A percentile compares a stretch with the other conserved stretches of the same genome.
Evolutionary conservation across 2,888 invertebrate genomes (phyloP).

Genomic region (Nephrotoma guestfalica): DNA sequence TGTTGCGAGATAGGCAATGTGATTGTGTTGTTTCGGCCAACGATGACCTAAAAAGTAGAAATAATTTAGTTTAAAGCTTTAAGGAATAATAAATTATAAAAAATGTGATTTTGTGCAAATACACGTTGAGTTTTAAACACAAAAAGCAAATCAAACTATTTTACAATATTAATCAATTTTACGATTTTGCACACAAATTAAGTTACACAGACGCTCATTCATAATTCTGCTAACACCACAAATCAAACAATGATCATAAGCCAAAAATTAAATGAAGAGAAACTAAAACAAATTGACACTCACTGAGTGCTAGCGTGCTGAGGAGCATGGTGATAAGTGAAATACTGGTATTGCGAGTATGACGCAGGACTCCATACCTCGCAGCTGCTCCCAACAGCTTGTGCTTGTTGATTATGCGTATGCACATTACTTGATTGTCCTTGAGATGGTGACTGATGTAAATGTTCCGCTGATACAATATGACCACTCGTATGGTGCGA

Average conservation of each 20-base stretch:
- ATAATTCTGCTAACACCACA: not conserved
- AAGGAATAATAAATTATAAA: not conserved
- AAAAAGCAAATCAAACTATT: not conserved
- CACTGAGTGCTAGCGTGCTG: constrained; percentile 38
- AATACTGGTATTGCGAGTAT: constrained; percentile 49
- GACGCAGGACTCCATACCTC: constrained; percentile 44
- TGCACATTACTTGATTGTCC: constrained; percentile 11
- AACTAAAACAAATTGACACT: constrained; percentile 29
- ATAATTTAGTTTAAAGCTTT: not conserved
- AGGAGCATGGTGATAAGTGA: constrained; percentile 45
- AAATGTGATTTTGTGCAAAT: not conserved
- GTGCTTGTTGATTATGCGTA: constrained; percentile 16
- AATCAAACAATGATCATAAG: constrained; percentile 4
- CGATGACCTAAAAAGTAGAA: constrained; percentile 21
- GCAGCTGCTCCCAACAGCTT: constrained; percentile 36
- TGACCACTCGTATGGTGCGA: constrained; percentile 8
- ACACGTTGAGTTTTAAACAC: not conserved
- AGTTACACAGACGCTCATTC: not conserved
- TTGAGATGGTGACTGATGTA: constrained; percentile 14
- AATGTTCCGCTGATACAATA: constrained; percentile 10
- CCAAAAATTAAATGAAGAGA: constrained; percentile 9
- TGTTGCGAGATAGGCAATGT: constrained; percentile 19
- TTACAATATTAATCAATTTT: not conserved
- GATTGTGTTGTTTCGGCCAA: constrained; percentile 21
- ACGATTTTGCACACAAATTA: not conserved